A percentile compares a stretch with the other conserved stretches of the same genome.
Conservation (phyloP, 2,797 vertebrate genomes). For the Chloroceryle inda region DNA sequence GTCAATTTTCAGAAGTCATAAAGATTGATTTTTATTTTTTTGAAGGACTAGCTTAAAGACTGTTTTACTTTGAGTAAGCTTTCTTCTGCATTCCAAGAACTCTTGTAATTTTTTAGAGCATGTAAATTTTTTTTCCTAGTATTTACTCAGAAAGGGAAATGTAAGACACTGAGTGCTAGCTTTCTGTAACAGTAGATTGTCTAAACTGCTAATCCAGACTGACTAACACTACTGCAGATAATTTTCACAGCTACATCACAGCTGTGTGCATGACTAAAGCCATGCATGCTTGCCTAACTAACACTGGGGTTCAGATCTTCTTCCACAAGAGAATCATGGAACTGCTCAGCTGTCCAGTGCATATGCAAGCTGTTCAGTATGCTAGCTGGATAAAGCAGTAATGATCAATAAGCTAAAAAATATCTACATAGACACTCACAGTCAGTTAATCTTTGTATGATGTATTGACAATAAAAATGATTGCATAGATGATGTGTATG, state of each 20-base stretch:
- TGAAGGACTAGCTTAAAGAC: background rate
- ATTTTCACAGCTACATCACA: background rate
- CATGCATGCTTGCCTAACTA: background rate
- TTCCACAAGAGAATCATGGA: background rate
- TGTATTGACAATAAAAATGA: background rate
- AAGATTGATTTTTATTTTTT: background rate
- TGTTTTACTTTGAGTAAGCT: background rate
- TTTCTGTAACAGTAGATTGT: background rate
- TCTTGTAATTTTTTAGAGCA: background rate
- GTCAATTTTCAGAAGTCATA: conserved; percentile 18
- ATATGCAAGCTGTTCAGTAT: background rate
- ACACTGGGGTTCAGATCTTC: background rate
- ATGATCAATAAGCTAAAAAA: background rate
- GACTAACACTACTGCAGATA: background rate
- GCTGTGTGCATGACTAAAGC: background rate
- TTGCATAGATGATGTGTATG: accelerated
- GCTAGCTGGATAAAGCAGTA: background rate
- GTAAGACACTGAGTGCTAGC: background rate
- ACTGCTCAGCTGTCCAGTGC: background rate
- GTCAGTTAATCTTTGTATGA: background rate
- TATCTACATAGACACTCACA: background rate
- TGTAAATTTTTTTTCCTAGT: background rate
- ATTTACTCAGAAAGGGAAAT: background rate
- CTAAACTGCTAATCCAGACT: background rate
- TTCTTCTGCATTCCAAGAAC: background rate